phyloP scores from a whole-genome alignment of 2,113 vertebrate genomes.

The Pseudopodoces humilis region DNA sequence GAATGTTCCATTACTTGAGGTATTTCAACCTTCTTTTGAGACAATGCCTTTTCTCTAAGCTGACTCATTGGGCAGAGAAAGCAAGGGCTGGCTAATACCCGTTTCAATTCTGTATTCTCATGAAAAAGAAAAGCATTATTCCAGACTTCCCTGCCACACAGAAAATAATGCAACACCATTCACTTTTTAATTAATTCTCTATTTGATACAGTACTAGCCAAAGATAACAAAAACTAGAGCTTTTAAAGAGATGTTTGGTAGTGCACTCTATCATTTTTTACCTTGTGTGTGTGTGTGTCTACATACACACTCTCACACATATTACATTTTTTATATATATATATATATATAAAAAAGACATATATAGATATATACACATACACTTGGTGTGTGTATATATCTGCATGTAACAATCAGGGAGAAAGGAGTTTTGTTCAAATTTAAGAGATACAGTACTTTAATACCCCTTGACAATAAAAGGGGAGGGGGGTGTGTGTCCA shows the following conservation, averaged over 20 bases:
- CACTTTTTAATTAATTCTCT: slow-evolving; percentile 56
- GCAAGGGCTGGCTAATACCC: slow-evolving; percentile 69
- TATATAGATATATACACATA: slow-evolving; percentile 2
- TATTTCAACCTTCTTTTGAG: slow-evolving; percentile 67
- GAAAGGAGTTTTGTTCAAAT: slow-evolving; percentile 75
- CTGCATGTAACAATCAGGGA: slow-evolving; percentile 52
- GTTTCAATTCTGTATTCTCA: slow-evolving; percentile 67
- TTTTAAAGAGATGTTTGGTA: slow-evolving; percentile 70
- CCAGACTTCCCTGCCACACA: slow-evolving; percentile 71
- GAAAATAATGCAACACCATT: slow-evolving; percentile 68
- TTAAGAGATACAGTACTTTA: slow-evolving; percentile 79
- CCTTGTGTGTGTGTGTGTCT: slow-evolving; percentile 64
- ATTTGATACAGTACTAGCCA: slow-evolving; percentile 75
- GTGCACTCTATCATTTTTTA: slow-evolving; percentile 67
- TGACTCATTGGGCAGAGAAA: slow-evolving; percentile 47
- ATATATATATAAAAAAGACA: not conserved
- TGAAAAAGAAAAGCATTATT: slow-evolving; percentile 70
- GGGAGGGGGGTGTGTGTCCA: not conserved
- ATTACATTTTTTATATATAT: slow-evolving; percentile 28
- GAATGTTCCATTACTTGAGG: slow-evolving; percentile 67
- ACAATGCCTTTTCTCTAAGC: slow-evolving; percentile 1
- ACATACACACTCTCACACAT: slow-evolving; percentile 21
- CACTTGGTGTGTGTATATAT: not conserved
- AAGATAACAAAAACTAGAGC: slow-evolving; percentile 66
- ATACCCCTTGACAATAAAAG: slow-evolving; percentile 69